These are phyloP conservation scores for Cataglyphis livida DNA, from an alignment of 2,888 invertebrate genomes.

Conservation along the genomic window DNA sequence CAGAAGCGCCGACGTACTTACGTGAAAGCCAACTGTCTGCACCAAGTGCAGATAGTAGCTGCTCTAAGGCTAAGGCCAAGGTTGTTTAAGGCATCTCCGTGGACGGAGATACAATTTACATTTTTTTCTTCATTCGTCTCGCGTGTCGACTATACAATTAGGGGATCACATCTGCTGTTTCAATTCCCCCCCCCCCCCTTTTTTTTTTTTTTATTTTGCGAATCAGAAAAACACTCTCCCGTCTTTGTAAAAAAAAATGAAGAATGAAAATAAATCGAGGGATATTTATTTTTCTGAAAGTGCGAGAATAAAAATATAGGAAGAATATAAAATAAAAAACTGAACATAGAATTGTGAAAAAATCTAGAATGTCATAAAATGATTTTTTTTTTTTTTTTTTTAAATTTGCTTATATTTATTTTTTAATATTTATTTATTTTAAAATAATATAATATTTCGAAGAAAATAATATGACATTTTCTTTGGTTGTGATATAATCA, in stretches of 20 bases:
- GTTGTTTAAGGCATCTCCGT: constrained; percentile 62
- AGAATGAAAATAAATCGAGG: not conserved
- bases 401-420: not conserved
- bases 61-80: constrained; percentile 67
- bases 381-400: not conserved
- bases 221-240: constrained; percentile 31
- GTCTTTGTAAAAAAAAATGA: not conserved
- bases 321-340: not conserved
- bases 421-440: not conserved
- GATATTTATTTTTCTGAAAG: not conserved
- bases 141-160: constrained; percentile 61
- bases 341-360: not conserved
- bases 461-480: no score
- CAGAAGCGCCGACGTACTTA: constrained; percentile 33
- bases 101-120: constrained; percentile 14
- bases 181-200: not conserved
- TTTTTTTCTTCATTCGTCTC: constrained; percentile 32
- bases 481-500: not conserved
- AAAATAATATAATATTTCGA: no score
- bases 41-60: constrained; percentile 54
- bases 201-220: not conserved
- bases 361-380: not conserved
- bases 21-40: constrained; percentile 25
- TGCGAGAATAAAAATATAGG: not conserved
- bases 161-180: constrained; percentile 43